phyloP scores from a whole-genome alignment of 2,888 invertebrate species.

The Andrena hattorfiana region DNA sequence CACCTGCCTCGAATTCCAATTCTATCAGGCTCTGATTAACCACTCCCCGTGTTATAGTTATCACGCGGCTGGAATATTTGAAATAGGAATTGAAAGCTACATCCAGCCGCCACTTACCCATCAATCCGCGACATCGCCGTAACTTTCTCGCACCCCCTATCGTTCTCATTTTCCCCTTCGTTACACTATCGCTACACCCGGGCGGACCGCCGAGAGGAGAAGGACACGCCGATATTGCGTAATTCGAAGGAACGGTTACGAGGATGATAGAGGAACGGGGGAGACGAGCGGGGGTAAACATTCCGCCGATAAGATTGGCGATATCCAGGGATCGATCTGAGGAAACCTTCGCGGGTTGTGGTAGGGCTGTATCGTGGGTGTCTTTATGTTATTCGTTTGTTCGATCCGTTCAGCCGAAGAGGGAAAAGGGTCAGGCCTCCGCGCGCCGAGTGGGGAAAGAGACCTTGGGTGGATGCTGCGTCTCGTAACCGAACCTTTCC shows the following conservation, averaged over 20 bases:
- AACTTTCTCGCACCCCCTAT: neutral
- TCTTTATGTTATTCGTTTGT: constrained; percentile 63
- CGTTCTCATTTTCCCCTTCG: constrained; percentile 1
- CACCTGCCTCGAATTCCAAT: constrained; percentile 1
- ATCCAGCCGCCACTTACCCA: neutral
- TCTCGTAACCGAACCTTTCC: constrained; percentile 82
- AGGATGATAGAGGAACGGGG: neutral
- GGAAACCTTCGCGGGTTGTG: constrained; percentile 65
- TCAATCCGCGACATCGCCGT: neutral
- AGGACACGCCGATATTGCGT: neutral
- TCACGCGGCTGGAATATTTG: neutral
- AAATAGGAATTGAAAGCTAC: neutral
- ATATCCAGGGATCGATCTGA: constrained; percentile 50
- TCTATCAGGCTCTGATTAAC: neutral
- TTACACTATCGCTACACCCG: neutral
- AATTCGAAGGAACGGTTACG: neutral
- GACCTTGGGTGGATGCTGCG: constrained; percentile 73
- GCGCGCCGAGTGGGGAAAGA: constrained; percentile 62
- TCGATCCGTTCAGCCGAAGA: constrained; percentile 62
- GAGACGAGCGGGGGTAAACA: constrained; percentile 14
- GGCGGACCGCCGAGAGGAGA: neutral
- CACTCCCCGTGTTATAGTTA: neutral
- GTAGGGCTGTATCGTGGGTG: constrained; percentile 71
- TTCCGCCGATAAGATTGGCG: constrained; percentile 38
- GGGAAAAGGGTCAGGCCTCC: constrained; percentile 69